Evolutionary conservation across 1,140 invertebrate species (phyloP).

Genomic region (Drosophila carrolli): DNA sequence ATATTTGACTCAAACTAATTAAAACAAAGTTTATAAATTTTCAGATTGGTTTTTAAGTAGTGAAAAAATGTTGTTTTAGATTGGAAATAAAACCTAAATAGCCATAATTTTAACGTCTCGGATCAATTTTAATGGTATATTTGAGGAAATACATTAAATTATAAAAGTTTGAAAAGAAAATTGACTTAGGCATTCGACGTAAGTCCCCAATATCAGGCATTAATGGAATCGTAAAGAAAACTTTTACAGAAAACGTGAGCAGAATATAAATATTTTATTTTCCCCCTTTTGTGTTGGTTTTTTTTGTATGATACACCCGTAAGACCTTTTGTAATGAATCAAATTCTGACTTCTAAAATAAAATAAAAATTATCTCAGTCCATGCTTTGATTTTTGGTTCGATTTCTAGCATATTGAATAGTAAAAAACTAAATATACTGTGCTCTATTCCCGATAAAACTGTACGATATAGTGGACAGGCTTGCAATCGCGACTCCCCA

Average conservation of each 20-base stretch:
- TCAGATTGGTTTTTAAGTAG: too few relatives aligned
- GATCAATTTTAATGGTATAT: too few relatives aligned
- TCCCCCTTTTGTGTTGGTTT: not conserved
- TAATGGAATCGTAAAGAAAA: constrained; percentile 21
- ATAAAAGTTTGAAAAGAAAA: constrained; percentile 3
- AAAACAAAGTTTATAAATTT: too few relatives aligned
- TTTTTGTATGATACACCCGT: not conserved
- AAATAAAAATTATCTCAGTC: not conserved
- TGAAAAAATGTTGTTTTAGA: too few relatives aligned
- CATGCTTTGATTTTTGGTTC: not conserved
- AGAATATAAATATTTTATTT: constrained; percentile 5
- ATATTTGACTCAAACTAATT: too few relatives aligned
- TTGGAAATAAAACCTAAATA: too few relatives aligned
- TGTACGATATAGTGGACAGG: constrained; percentile 19
- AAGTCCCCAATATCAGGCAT: constrained; percentile 3
- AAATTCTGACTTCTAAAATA: not conserved
- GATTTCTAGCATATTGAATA: constrained; percentile 7
- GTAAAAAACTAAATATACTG: not conserved
- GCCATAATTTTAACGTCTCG: too few relatives aligned
- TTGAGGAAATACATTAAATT: not conserved
- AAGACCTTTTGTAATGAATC: not conserved
- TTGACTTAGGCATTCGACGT: not conserved
- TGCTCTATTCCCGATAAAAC: constrained; percentile 20
- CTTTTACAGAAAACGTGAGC: constrained; percentile 13
- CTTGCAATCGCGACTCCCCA: constrained; percentile 25